Percentiles rank a stretch among this genome's conserved stretches.
These are phyloP conservation scores for Raphicerus campestris DNA, from an alignment of 2,113 vertebrate species.

Conservation along the genomic window DNA sequence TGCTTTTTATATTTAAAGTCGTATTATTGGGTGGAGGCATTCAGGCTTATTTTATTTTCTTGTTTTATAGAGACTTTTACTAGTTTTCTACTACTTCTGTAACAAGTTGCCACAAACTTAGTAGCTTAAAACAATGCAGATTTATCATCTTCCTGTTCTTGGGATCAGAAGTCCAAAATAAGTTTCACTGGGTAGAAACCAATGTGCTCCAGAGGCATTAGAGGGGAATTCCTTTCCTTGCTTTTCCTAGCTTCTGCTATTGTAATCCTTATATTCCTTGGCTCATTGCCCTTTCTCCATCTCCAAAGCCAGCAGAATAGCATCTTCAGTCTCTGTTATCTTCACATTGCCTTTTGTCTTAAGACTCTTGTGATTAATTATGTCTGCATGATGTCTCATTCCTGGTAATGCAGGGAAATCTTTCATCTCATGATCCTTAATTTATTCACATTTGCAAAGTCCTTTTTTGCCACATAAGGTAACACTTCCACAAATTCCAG, in stretches of 20 bases:
- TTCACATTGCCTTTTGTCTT: not conserved
- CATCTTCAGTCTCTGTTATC: not conserved
- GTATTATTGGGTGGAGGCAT: not conserved
- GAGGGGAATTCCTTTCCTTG: not conserved
- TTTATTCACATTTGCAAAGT: not conserved
- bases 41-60: not conserved
- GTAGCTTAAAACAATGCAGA: not conserved
- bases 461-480: not conserved
- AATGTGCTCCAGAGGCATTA: not conserved
- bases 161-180: not conserved
- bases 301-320: not conserved
- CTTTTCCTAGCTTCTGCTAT: not conserved
- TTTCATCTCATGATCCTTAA: not conserved
- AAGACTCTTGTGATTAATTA: not conserved
- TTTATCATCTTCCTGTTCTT: not conserved
- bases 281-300: not conserved
- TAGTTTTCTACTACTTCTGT: not conserved
- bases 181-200: not conserved
- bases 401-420: not conserved
- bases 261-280: not conserved
- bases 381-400: not conserved
- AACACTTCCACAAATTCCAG: not conserved
- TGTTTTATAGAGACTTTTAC: not conserved
- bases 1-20: not conserved
- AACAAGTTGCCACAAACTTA: not conserved